Percentiles rank a stretch among this genome's conserved stretches.
phyloP scores from a whole-genome alignment of 2,888 invertebrate genomes.

The Prosapia bicincta region DNA sequence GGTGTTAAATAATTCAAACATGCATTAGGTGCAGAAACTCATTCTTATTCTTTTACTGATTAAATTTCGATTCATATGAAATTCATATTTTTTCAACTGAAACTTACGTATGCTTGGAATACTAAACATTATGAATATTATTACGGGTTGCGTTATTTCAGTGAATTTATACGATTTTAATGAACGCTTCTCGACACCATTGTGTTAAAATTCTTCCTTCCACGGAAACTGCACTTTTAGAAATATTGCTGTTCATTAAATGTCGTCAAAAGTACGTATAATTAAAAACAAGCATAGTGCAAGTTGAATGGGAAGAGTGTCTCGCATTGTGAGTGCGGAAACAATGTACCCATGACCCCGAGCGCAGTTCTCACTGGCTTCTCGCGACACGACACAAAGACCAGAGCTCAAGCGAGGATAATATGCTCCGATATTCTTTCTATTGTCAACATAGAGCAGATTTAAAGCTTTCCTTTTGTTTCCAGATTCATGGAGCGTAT shows the following conservation, averaged over 20 bases:
- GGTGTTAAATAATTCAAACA: too few species aligned
- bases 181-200: not conserved
- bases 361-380: not conserved
- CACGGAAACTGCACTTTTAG: not conserved
- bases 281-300: slow-evolving; percentile 2
- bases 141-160: too few species aligned
- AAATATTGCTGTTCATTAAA: not conserved
- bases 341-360: not conserved
- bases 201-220: not conserved
- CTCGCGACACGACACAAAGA: not conserved
- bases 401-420: not conserved
- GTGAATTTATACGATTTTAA: not conserved
- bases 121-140: too few species aligned
- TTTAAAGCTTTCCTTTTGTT: not conserved
- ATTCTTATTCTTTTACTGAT: too few species aligned
- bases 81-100: too few species aligned
- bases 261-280: not conserved
- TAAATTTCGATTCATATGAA: too few species aligned
- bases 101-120: too few species aligned
- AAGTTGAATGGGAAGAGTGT: not conserved
- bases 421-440: not conserved
- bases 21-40: too few species aligned
- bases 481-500: not conserved
- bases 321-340: not conserved
- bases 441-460: not conserved